Conservation (phyloP, 1,140 invertebrate species). For the Drosophila littoralis region DNA sequence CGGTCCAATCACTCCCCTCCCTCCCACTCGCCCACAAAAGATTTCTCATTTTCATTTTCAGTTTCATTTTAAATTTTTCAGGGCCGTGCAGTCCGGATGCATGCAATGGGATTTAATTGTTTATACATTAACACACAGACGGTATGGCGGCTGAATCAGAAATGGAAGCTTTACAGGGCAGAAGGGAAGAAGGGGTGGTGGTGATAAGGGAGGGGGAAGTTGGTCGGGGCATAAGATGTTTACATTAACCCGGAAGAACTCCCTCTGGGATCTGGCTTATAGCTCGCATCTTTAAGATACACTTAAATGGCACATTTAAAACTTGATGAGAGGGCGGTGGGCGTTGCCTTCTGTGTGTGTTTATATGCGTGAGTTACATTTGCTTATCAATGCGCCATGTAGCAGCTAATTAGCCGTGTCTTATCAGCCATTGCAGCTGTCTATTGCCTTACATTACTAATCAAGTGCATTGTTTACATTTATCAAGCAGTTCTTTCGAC, state of each 20-base stretch:
- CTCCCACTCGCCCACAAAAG: conserved; percentile 12
- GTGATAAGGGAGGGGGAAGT: too few relatives aligned
- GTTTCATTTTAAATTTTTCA: conserved; percentile 41
- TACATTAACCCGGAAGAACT: neutral
- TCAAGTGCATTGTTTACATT: conserved; percentile 74
- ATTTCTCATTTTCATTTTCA: conserved; percentile 32
- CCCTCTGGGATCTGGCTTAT: neutral
- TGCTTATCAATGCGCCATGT: conserved; percentile 54
- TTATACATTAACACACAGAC: conserved; percentile 46
- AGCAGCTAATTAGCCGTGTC: conserved; percentile 70
- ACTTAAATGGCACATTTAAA: conserved; percentile 18
- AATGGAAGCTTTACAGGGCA: neutral
- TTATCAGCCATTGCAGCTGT: conserved; percentile 71
- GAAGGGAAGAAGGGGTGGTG: neutral
- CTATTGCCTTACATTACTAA: conserved; percentile 61
- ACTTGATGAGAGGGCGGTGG: neutral
- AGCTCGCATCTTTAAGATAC: conserved; percentile 15
- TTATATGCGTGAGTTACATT: conserved; percentile 21
- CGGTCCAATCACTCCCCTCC: too few relatives aligned
- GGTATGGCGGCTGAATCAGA: conserved; percentile 28
- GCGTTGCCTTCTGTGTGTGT: conserved; percentile 5
- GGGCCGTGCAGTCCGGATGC: conserved; percentile 57
- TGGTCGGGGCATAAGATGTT: neutral
- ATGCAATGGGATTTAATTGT: conserved; percentile 61
- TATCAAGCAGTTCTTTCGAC: conserved; percentile 61